Conservation (phyloP, 2,888 invertebrate genomes). For the Lathronympha strigana region DNA sequence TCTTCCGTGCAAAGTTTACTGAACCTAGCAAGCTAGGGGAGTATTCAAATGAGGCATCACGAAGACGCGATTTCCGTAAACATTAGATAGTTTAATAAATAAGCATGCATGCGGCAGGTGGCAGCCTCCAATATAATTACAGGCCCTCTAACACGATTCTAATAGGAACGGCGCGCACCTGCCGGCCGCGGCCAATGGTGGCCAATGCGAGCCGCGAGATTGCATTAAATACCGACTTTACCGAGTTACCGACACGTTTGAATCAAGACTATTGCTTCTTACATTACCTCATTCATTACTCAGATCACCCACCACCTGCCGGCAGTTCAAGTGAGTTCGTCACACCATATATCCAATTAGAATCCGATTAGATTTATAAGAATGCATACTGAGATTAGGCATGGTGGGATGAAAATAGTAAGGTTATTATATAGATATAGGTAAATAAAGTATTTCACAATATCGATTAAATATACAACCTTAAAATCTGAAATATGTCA, state of each 20-base stretch:
- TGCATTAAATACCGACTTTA: conserved; percentile 46
- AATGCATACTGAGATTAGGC: neutral
- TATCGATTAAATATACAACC: too few relatives aligned
- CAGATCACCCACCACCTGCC: conserved; percentile 17
- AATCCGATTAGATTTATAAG: conserved; percentile 30
- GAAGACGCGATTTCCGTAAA: conserved; percentile 41
- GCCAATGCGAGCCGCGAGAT: conserved; percentile 53
- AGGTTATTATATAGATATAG: too few relatives aligned
- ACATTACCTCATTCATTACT: conserved; percentile 40
- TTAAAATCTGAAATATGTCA: too few relatives aligned
- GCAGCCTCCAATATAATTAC: conserved; percentile 70
- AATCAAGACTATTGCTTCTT: conserved; percentile 40
- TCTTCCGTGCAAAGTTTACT: conserved; percentile 29
- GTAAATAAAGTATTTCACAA: too few relatives aligned
- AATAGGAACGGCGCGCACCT: conserved; percentile 76
- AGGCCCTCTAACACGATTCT: conserved; percentile 71
- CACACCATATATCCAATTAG: conserved; percentile 20
- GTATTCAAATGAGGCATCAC: conserved; percentile 39
- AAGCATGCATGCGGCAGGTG: conserved; percentile 64
- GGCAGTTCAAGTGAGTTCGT: conserved; percentile 8
- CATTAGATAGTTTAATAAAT: conserved; percentile 39
- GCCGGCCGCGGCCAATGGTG: conserved; percentile 61
- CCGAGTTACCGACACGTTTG: conserved; percentile 41
- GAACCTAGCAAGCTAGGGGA: conserved; percentile 19
- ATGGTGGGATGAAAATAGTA: neutral